Percentiles rank a stretch among this genome's conserved stretches.
These are phyloP conservation scores for Geotrupes spiniger DNA, from an alignment of 2,888 invertebrate species.

Conservation along the genomic window DNA sequence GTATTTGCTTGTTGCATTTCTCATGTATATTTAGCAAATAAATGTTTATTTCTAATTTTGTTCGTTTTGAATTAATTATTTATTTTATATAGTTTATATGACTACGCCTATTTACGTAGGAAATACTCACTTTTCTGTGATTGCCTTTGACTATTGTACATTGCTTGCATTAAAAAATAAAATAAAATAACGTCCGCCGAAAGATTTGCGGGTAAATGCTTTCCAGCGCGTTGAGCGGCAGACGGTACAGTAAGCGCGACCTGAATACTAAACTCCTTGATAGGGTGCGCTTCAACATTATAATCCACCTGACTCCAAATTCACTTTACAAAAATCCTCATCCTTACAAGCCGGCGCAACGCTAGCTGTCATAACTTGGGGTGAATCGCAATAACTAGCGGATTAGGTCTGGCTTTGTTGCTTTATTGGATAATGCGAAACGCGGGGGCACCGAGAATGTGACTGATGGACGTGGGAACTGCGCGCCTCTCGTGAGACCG, in stretches of 20 bases:
- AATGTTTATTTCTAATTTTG: too few relatives aligned
- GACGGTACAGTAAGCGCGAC: constrained; percentile 38
- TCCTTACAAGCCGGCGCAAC: constrained; percentile 31
- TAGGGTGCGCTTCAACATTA: constrained; percentile 15
- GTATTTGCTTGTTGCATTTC: too few relatives aligned
- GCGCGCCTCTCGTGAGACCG: constrained; percentile 32
- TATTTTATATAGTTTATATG: too few relatives aligned
- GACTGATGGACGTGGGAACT: constrained; percentile 39
- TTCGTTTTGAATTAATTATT: too few relatives aligned
- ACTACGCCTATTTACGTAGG: too few relatives aligned
- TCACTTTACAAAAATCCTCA: constrained; percentile 28
- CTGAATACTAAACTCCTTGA: constrained; percentile 29
- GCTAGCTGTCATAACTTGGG: constrained; percentile 13
- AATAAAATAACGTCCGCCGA: constrained; percentile 25
- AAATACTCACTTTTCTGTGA: too few relatives aligned
- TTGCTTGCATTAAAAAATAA: constrained; percentile 21
- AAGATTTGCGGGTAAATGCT: constrained; percentile 27
- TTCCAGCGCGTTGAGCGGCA: constrained; percentile 43
- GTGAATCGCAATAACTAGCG: constrained; percentile 10
- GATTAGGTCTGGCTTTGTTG: constrained; percentile 34
- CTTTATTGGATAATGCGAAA: constrained; percentile 39
- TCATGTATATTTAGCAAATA: too few relatives aligned
- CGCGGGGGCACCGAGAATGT: constrained; percentile 34
- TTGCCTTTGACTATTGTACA: constrained; percentile 24
- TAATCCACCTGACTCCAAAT: constrained; percentile 9